Percentiles rank a stretch among this genome's conserved stretches.
phyloP scores from a whole-genome alignment of 2,113 vertebrate genomes.

The Mormyrus iriodes region DNA sequence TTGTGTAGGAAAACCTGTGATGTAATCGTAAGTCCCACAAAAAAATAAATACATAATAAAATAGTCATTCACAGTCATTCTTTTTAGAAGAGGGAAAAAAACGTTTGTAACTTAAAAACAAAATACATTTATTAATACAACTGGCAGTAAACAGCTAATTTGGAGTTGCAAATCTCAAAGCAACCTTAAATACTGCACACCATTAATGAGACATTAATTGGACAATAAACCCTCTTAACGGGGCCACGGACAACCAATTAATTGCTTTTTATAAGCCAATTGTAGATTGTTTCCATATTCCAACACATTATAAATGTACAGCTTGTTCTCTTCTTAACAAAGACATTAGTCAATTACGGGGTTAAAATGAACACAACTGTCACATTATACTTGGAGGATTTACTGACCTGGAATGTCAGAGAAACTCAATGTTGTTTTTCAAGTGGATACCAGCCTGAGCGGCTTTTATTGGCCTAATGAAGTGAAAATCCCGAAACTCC shows the following conservation, averaged over 20 bases:
- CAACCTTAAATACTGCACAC: neutral
- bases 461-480: constrained; percentile 33
- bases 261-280: constrained; percentile 18
- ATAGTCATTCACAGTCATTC: neutral
- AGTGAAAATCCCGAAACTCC: constrained; percentile 31
- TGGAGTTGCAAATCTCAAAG: constrained; percentile 12
- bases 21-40: neutral
- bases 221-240: constrained; percentile 11
- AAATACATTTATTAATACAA: constrained; percentile 6
- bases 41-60: neutral
- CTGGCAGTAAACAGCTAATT: constrained; percentile 17
- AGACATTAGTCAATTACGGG: constrained; percentile 6
- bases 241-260: constrained; percentile 20
- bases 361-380: constrained; percentile 22
- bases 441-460: constrained; percentile 3
- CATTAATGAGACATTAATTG: constrained; percentile 18
- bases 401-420: constrained; percentile 16
- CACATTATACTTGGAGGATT: constrained; percentile 13
- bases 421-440: constrained; percentile 19
- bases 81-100: neutral
- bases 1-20: neutral
- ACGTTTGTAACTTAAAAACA: neutral
- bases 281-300: constrained; percentile 21
- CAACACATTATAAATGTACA: constrained; percentile 19
- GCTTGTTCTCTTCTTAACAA: neutral